Percentiles rank a stretch among this genome's conserved stretches.
Evolutionary conservation across 2,113 vertebrate genomes (phyloP).

Genomic region (Poicephalus meyeri): DNA sequence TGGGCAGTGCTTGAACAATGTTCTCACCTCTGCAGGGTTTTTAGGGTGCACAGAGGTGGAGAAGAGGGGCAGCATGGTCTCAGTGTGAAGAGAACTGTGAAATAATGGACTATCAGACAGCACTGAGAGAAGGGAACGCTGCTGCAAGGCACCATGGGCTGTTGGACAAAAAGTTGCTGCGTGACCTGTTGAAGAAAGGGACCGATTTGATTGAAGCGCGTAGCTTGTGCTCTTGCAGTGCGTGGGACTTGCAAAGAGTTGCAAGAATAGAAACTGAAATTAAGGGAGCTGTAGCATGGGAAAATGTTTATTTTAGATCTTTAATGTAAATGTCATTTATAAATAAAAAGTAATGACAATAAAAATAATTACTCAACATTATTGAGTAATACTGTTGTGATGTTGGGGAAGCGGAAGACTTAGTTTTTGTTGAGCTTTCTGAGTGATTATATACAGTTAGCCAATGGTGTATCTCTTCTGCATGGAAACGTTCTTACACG

Average conservation of each 20-base stretch:
- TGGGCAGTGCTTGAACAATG: background rate
- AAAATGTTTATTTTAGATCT: background rate
- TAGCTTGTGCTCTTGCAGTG: background rate
- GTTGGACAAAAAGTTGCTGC: background rate
- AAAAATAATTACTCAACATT: background rate
- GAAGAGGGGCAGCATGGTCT: background rate
- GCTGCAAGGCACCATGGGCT: background rate
- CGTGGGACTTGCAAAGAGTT: background rate
- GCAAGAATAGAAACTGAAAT: background rate
- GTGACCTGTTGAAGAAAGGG: background rate
- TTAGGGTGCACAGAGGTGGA: background rate
- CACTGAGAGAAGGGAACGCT: background rate
- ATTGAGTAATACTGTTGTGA: background rate
- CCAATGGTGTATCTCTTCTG: background rate
- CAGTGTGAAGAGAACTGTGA: background rate
- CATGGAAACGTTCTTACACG: rapidly evolving
- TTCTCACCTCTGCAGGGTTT: background rate
- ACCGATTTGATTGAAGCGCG: background rate
- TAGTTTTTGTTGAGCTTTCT: background rate
- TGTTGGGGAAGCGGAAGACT: background rate
- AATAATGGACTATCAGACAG: background rate
- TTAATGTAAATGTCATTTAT: background rate
- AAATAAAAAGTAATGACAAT: background rate
- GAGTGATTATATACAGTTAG: background rate
- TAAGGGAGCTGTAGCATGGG: background rate